Percentiles rank a stretch among this genome's conserved stretches.
These are phyloP conservation scores for Tridacna crocea DNA, from an alignment of 2,888 invertebrate species.

Conservation along the genomic window DNA sequence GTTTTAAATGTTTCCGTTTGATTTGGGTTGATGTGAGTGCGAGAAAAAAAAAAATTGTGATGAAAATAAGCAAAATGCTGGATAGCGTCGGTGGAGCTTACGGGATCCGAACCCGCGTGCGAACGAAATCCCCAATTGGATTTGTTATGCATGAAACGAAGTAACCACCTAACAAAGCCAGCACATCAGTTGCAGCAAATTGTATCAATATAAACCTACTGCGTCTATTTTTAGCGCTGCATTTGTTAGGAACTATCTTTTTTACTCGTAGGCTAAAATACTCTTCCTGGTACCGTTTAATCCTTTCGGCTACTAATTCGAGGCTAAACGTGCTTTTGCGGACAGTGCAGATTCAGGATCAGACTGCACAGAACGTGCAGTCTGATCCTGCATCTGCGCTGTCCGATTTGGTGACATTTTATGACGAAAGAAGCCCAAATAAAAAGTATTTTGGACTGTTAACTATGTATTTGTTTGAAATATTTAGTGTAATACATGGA, in stretches of 20 bases:
- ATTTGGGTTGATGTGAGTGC: neutral
- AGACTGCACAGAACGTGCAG: no score
- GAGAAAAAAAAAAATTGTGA: neutral
- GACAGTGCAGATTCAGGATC: neutral
- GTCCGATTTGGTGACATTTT: no score
- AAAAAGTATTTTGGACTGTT: no score
- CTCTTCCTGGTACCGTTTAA: neutral
- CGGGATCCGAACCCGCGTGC: neutral
- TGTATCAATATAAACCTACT: neutral
- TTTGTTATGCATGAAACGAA: neutral
- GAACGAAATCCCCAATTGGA: neutral
- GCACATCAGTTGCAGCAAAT: neutral
- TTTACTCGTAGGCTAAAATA: neutral
- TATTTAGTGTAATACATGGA: no score
- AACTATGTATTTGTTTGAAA: no score
- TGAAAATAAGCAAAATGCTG: neutral
- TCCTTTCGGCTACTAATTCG: neutral
- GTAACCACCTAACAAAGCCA: slow-evolving; percentile 13
- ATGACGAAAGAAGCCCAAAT: no score
- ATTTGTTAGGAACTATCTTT: neutral
- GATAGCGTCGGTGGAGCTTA: neutral
- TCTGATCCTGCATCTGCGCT: no score
- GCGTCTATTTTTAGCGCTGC: neutral
- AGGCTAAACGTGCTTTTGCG: neutral
- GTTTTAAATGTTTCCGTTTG: no score